Percentiles rank a stretch among this genome's conserved stretches.
phyloP scores from a whole-genome alignment of 2,113 vertebrate genomes.

The Laticauda colubrina region DNA sequence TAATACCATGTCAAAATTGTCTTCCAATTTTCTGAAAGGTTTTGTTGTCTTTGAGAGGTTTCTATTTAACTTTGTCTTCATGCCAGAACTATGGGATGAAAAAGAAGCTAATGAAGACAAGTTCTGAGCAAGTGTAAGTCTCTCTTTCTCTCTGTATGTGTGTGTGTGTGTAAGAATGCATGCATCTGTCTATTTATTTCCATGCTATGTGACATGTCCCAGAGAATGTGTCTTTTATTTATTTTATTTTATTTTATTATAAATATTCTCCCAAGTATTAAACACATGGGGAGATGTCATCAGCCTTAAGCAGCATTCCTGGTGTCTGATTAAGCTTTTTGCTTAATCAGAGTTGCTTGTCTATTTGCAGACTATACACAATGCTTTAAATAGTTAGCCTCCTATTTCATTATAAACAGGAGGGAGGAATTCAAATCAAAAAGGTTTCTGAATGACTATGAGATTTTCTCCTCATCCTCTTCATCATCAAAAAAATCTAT shows the following conservation, averaged over 20 bases:
- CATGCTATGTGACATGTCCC: neutral
- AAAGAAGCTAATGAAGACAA: neutral
- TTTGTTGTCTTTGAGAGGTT: neutral
- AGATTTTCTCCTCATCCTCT: neutral
- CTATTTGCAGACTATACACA: neutral
- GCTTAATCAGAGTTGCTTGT: neutral
- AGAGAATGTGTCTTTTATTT: neutral
- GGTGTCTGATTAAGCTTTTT: neutral
- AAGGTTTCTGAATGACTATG: neutral
- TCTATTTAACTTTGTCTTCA: neutral
- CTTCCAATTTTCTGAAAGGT: neutral
- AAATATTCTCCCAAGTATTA: neutral
- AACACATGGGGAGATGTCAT: neutral
- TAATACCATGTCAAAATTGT: neutral
- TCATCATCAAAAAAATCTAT: neutral
- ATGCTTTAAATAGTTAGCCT: neutral
- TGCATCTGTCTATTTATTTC: neutral
- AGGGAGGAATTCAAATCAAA: neutral
- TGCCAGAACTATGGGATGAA: neutral
- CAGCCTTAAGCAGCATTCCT: neutral
- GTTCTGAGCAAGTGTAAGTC: neutral
- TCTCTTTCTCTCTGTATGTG: neutral
- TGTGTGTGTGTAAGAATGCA: neutral
- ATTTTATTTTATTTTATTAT: no score
- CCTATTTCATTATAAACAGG: neutral